Base-by-base conservation (phyloP, 2,888 invertebrate species). In the Agrochola macilenta region DNA sequence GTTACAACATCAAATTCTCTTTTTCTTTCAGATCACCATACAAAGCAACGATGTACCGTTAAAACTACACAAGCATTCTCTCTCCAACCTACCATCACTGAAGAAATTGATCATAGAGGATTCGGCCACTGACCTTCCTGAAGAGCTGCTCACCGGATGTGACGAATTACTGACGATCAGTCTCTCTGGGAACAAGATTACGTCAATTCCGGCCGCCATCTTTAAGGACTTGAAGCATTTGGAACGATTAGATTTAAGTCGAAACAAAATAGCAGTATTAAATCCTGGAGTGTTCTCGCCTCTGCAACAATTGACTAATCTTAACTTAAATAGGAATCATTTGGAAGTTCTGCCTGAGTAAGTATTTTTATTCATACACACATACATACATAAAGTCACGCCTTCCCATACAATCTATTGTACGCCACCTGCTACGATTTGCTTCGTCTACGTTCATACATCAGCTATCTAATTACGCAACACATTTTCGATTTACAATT, bases 221-320 rank as follows among this genome's bases (percentile, higher is more conserved):
- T 89, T 87, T 23, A 58, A 54, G 3, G 70, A 68, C 5, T 17
- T 79, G 30, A 63, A 52, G 14, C 14, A 66, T 5, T 60, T 91
- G 9, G 69, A 73, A 8, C 20, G 39, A 4, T 77, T 93, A 2
- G 79, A 87, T 4, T 77, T 93, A n/a, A 78, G 84, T 65, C 9
- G 11, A 0, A 89, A 90, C 58, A 60, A 23, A 7, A 78, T 90
- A 0, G 5, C 35, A 0, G 35, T 4, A 0, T 39, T 90, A 9
- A 1, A 35, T 0, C 11, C 54, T 0, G 52, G 11, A 0, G 49
- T 70, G 0, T 89, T 89, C 4, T 0, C 57, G 0, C 57, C 77
- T 0, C 20, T 89, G 20, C 84, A 69, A 0, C 30, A 80, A 0
- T 43, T 88, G 23, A 72, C 81, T 1, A 49, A 58, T n/a, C n/a